Conservation (phyloP, 1,140 invertebrate species). For the Drosophila saltans region DNA sequence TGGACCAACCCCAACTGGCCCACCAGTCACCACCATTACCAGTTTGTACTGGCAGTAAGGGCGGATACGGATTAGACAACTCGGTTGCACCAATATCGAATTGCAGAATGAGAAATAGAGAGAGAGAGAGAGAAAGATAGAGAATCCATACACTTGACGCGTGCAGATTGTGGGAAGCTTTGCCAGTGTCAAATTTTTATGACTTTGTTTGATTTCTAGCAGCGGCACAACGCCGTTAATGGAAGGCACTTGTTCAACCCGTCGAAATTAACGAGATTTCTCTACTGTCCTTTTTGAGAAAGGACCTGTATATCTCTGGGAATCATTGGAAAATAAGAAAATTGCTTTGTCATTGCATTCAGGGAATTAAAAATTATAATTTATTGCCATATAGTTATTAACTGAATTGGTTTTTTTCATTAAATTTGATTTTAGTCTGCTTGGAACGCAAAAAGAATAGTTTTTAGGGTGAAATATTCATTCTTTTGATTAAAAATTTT, state of each 20-base stretch:
- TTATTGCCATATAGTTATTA: neutral
- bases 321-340: constrained; percentile 31
- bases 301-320: constrained; percentile 19
- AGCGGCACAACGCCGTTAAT: constrained; percentile 65
- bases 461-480: too few relatives aligned
- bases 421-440: too few relatives aligned
- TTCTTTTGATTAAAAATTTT: too few relatives aligned
- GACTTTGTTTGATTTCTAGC: constrained; percentile 76
- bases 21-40: constrained; percentile 41
- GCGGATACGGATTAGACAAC: constrained; percentile 17
- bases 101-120: constrained; percentile 44
- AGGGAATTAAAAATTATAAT: constrained; percentile 9
- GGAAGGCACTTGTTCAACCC: constrained; percentile 74
- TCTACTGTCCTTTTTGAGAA: neutral
- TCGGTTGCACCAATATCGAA: constrained; percentile 66
- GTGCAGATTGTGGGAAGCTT: constrained; percentile 70
- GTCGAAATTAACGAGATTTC: constrained; percentile 64
- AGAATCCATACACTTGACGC: constrained; percentile 49
- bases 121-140: neutral
- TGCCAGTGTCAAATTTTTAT: constrained; percentile 78
- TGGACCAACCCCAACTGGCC: constrained; percentile 18
- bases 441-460: too few relatives aligned
- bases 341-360: constrained; percentile 19
- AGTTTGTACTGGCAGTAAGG: constrained; percentile 13
- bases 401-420: neutral